phyloP scores from a whole-genome alignment of 2,113 vertebrate species.

The Halichoeres trimaculatus region DNA sequence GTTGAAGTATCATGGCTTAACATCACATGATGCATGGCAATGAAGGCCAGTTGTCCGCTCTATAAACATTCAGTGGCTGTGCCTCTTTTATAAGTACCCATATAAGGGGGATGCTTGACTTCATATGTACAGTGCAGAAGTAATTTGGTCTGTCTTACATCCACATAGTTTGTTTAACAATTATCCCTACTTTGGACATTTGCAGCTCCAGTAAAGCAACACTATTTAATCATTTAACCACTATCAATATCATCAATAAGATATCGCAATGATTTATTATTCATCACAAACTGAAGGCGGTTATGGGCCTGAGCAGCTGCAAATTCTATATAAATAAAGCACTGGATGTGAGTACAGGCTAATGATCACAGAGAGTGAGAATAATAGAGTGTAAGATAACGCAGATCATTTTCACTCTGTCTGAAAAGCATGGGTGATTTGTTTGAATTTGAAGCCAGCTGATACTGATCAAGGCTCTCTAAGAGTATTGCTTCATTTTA shows the following conservation, averaged over 20 bases:
- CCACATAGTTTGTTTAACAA: background rate
- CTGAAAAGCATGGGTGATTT: slow-evolving; percentile 3
- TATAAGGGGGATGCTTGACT: too few relatives aligned
- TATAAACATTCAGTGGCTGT: too few relatives aligned
- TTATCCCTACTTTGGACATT: background rate
- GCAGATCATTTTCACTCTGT: background rate
- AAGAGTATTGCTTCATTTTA: background rate
- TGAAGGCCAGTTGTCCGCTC: too few relatives aligned
- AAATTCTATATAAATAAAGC: background rate
- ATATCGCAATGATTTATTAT: background rate
- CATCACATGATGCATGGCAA: too few relatives aligned
- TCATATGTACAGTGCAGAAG: too few relatives aligned
- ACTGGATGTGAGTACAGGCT: background rate
- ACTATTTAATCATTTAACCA: background rate
- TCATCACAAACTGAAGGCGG: background rate
- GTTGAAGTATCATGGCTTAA: too few relatives aligned
- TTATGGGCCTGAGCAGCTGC: background rate
- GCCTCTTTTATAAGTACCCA: too few relatives aligned
- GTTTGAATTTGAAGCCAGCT: slow-evolving; percentile 5
- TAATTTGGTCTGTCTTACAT: background rate
- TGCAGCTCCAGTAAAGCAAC: background rate
- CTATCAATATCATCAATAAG: background rate
- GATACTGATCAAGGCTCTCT: slow-evolving; percentile 13
- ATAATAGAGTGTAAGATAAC: background rate
- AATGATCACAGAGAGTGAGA: background rate